Evolutionary conservation across 2,113 vertebrate genomes (phyloP).

Genomic region (Meleagris gallopavo): DNA sequence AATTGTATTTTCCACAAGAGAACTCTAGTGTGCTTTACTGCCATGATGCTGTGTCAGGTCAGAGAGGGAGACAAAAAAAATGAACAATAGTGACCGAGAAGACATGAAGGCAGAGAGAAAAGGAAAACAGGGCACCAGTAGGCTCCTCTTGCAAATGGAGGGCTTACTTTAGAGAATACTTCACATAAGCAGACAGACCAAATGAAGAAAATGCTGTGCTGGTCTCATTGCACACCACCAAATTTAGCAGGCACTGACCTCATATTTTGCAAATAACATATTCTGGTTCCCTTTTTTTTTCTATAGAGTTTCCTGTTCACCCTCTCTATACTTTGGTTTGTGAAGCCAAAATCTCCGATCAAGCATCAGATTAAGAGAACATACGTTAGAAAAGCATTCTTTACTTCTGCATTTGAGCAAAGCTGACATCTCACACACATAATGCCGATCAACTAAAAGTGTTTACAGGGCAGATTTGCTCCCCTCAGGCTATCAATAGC

Average conservation of each 20-base stretch:
- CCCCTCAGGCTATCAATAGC: neutral
- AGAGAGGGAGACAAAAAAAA: neutral
- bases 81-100: neutral
- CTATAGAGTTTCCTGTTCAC: conserved; percentile 2
- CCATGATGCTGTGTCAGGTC: accelerated
- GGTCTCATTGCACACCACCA: accelerated
- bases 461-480: conserved; percentile 3
- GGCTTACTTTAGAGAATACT: neutral
- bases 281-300: neutral
- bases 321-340: neutral
- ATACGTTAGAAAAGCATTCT: conserved; percentile 27
- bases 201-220: neutral
- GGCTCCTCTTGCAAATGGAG: neutral
- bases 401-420: conserved; percentile 36
- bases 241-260: neutral
- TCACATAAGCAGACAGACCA: neutral
- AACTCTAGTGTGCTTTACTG: neutral
- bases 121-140: neutral
- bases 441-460: conserved; percentile 19
- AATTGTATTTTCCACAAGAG: neutral
- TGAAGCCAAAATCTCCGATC: conserved; percentile 42
- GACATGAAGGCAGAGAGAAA: neutral
- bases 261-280: neutral
- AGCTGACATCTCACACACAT: conserved; percentile 38
- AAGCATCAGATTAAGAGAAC: conserved; percentile 2